phyloP scores from a whole-genome alignment of 2,888 invertebrate species.

The Dichetophora obliterata region DNA sequence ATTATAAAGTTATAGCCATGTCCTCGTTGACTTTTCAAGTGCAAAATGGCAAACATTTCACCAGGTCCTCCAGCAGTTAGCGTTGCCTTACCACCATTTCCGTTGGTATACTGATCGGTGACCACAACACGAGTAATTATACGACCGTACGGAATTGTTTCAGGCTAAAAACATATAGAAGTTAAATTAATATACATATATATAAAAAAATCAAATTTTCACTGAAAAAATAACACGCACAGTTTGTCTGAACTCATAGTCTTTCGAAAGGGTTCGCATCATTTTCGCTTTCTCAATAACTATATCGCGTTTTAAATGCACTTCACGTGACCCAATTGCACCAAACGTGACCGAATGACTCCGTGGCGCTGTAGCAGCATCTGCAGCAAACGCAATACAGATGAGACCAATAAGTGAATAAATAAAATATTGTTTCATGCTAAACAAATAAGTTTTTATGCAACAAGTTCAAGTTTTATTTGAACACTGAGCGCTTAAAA shows the following conservation, averaged over 20 bases:
- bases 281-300: conserved; percentile 48
- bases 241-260: conserved; percentile 50
- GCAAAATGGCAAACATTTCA: conserved; percentile 60
- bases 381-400: neutral
- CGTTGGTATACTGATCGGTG: conserved; percentile 68
- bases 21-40: conserved; percentile 69
- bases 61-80: conserved; percentile 69
- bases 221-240: conserved; percentile 30
- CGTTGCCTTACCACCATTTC: conserved; percentile 69
- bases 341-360: conserved; percentile 46
- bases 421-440: conserved; percentile 16
- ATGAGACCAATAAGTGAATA: neutral
- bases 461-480: neutral
- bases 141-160: conserved; percentile 10
- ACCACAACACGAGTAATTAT: conserved; percentile 66
- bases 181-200: too few relatives aligned
- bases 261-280: conserved; percentile 48
- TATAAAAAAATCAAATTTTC: neutral
- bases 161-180: neutral
- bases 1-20: conserved; percentile 70
- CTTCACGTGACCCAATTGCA: conserved; percentile 49
- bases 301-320: conserved; percentile 49
- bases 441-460: neutral
- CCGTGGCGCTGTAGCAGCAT: neutral
- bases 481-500: neutral